Evolutionary conservation across 2,113 vertebrate species (phyloP).

Genomic region (Podarcis muralis): DNA sequence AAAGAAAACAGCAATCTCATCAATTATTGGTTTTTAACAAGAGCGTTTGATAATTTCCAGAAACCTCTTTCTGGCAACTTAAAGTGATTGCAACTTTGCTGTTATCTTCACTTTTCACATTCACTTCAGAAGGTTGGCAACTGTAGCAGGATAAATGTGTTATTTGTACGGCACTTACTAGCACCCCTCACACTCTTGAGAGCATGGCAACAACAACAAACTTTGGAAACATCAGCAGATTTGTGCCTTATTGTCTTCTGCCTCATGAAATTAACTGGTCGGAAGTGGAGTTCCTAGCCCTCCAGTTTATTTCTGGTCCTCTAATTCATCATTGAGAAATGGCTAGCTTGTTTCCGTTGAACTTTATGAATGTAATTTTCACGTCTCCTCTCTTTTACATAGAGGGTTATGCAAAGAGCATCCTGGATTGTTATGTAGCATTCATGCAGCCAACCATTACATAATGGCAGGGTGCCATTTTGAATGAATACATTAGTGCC

Average conservation of each 20-base stretch:
- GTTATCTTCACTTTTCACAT: not conserved
- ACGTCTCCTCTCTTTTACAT: not conserved
- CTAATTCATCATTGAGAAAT: too few relatives aligned
- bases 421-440: not conserved
- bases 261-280: too few relatives aligned
- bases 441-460: not conserved
- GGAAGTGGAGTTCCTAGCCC: too few relatives aligned
- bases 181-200: not conserved
- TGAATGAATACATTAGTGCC: not conserved
- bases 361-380: too few relatives aligned
- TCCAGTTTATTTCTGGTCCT: too few relatives aligned
- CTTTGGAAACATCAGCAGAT: not conserved
- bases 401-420: not conserved
- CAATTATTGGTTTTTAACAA: not conserved
- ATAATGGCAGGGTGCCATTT: not conserved
- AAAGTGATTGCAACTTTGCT: not conserved
- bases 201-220: not conserved
- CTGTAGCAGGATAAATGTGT: not conserved
- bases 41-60: constrained; percentile 21
- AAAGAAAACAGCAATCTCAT: not conserved
- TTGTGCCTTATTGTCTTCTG: not conserved
- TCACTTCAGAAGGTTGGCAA: not conserved
- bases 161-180: not conserved
- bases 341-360: too few relatives aligned
- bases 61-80: not conserved